These are phyloP conservation scores for Neoscelio sp. DNA, from an alignment of 2,888 invertebrate genomes.

Conservation along the genomic window DNA sequence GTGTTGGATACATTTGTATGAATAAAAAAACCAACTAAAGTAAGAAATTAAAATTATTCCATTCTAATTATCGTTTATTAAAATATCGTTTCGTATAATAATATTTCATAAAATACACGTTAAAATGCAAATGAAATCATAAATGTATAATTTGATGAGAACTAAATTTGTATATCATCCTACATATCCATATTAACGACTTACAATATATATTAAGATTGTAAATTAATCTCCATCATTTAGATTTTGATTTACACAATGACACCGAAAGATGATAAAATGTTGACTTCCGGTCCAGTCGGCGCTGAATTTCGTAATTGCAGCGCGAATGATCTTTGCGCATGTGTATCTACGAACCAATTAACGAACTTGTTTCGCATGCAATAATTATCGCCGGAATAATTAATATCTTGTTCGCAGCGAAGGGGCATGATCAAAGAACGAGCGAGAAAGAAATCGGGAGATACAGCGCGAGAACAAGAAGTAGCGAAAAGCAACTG, in stretches of 20 bases:
- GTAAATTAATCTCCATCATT: slow-evolving; percentile 43
- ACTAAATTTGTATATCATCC: too few species aligned
- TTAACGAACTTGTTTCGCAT: slow-evolving; percentile 67
- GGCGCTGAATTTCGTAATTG: slow-evolving; percentile 60
- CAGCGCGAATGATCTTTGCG: slow-evolving; percentile 41
- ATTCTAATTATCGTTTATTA: too few species aligned
- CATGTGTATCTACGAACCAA: slow-evolving; percentile 65
- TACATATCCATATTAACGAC: slow-evolving; percentile 2
- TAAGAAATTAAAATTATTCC: too few species aligned
- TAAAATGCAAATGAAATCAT: too few species aligned
- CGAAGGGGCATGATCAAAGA: slow-evolving; percentile 57
- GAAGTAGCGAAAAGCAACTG: slow-evolving; percentile 64
- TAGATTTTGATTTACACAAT: slow-evolving; percentile 35
- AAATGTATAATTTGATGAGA: too few species aligned
- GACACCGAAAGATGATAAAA: slow-evolving; percentile 49
- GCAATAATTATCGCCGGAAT: slow-evolving; percentile 71
- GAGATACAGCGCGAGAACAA: slow-evolving; percentile 55
- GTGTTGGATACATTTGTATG: too few species aligned
- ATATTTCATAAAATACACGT: too few species aligned
- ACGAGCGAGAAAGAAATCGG: slow-evolving; percentile 53
- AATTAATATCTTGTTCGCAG: slow-evolving; percentile 78
- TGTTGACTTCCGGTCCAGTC: slow-evolving; percentile 59
- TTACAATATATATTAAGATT: slow-evolving; percentile 38
- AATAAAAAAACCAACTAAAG: too few species aligned
- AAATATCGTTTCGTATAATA: too few species aligned